These are phyloP conservation scores for Pinna nobilis DNA, from an alignment of 1,140 invertebrate species.

Conservation along the genomic window DNA sequence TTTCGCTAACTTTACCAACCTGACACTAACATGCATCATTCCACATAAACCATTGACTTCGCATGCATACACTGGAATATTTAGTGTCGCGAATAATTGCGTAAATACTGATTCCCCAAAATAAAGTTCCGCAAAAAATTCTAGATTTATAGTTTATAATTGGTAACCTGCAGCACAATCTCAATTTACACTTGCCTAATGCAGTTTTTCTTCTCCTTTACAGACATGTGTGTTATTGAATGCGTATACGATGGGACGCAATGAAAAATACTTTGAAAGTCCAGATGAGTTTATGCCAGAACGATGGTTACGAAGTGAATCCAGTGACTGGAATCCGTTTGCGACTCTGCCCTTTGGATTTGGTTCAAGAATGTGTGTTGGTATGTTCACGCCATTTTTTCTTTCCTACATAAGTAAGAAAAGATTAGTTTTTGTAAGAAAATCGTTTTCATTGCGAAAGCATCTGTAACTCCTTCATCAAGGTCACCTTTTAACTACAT, in stretches of 20 bases:
- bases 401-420: not conserved
- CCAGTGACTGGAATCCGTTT: conserved; percentile 55
- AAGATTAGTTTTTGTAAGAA: not conserved
- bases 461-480: not conserved
- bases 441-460: not conserved
- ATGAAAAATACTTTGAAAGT: conserved; percentile 60
- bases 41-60: too few species aligned
- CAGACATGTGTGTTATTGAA: conserved; percentile 63
- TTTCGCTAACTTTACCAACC: too few species aligned
- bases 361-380: conserved; percentile 61
- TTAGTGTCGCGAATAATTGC: too few species aligned
- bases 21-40: too few species aligned
- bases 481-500: too few species aligned
- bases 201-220: conserved; percentile 1
- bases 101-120: too few species aligned
- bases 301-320: conserved; percentile 60
- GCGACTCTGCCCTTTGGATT: conserved; percentile 61
- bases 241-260: conserved; percentile 61
- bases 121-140: too few species aligned
- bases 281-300: conserved; percentile 66
- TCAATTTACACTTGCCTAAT: not conserved
- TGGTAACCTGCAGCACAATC: not conserved
- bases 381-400: not conserved
- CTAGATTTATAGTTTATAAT: not conserved
- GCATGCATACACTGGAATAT: not conserved